These are phyloP conservation scores for Abramis brama DNA, from an alignment of 2,113 vertebrate genomes.

Conservation along the genomic window DNA sequence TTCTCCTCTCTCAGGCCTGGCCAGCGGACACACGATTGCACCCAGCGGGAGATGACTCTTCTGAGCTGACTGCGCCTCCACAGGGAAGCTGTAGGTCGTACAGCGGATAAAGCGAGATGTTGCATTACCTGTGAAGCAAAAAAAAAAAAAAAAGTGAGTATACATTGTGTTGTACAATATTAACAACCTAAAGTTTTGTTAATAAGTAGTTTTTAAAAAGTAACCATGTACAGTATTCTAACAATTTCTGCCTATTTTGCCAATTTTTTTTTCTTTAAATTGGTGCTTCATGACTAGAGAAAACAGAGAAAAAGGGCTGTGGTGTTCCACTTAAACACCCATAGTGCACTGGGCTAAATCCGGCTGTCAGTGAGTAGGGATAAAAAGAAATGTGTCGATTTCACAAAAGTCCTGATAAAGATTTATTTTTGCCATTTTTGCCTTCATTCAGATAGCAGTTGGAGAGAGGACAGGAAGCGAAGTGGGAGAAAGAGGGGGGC, in stretches of 20 bases:
- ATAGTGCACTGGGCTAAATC: background rate
- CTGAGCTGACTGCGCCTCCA: constrained; percentile 67
- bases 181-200: background rate
- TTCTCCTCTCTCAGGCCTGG: constrained; percentile 59
- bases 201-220: background rate
- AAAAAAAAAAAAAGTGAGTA: background rate
- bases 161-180: background rate
- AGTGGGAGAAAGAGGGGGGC: too few species aligned
- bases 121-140: constrained; percentile 66
- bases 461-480: too few species aligned
- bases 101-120: constrained; percentile 72
- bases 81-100: constrained; percentile 74
- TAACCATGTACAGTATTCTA: too few species aligned
- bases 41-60: constrained; percentile 76
- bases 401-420: too few species aligned
- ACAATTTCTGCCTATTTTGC: too few species aligned
- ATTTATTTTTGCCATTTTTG: too few species aligned
- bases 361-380: background rate
- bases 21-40: constrained; percentile 74
- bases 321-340: background rate
- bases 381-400: background rate
- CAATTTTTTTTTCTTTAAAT: background rate
- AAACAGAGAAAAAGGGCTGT: background rate
- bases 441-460: too few species aligned
- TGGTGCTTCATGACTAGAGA: background rate